Evolutionary conservation across 2,888 invertebrate species (phyloP).

Genomic region (Bedellia somnulentella): DNA sequence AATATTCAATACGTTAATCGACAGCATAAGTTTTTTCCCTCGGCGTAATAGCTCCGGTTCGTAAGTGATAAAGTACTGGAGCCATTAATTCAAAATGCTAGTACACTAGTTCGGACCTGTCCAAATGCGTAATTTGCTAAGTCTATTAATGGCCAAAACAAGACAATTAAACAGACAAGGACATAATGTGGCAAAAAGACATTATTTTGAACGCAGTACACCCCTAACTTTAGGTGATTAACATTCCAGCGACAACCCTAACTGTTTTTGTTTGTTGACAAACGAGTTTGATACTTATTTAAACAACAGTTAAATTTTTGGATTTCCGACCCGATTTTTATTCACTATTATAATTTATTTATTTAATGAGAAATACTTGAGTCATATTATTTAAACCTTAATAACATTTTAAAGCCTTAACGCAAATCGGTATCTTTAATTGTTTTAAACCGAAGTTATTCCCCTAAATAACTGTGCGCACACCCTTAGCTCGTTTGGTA

Average conservation of each 20-base stretch:
- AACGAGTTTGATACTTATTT: neutral
- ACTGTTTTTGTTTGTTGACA: constrained; percentile 4
- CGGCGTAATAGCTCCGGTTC: no score
- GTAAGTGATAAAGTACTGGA: no score
- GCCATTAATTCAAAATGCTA: no score
- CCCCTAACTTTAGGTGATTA: constrained; percentile 17
- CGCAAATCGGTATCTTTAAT: neutral
- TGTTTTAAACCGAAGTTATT: neutral
- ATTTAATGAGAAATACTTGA: neutral
- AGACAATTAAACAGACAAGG: constrained; percentile 11
- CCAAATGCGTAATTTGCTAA: neutral
- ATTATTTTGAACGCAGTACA: constrained; percentile 16
- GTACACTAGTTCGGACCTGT: no score
- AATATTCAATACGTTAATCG: no score
- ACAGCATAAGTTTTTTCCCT: no score
- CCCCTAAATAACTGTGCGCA: neutral
- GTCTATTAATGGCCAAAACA: constrained; percentile 4
- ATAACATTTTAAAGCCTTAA: neutral
- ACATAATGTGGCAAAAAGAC: constrained; percentile 17
- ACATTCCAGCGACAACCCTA: constrained; percentile 18
- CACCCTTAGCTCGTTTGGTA: constrained; percentile 24
- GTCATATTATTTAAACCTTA: neutral
- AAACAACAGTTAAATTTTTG: neutral
- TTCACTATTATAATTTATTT: neutral
- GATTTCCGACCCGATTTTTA: neutral